A percentile compares a stretch with the other conserved stretches of the same genome.
Conservation (phyloP, 2,113 vertebrate species). For the Empidonax traillii region DNA sequence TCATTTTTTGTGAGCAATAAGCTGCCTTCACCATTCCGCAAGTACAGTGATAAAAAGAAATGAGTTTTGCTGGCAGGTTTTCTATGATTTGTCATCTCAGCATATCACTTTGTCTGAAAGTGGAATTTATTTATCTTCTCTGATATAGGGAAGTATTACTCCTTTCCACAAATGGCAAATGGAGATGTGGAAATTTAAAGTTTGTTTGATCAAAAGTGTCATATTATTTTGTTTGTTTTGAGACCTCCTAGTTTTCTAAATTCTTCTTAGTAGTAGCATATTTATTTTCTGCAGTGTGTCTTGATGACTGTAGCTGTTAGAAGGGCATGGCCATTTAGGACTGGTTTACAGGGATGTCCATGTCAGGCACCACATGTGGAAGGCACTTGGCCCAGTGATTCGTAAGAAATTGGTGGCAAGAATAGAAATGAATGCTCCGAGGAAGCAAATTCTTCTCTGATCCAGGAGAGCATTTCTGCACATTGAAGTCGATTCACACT, state of each 20-base stretch:
- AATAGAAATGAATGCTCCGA: background rate
- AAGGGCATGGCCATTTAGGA: background rate
- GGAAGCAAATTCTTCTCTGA: background rate
- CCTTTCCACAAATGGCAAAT: background rate
- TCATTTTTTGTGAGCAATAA: background rate
- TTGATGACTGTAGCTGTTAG: background rate
- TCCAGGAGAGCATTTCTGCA: background rate
- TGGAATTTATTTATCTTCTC: background rate
- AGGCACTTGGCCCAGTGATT: background rate
- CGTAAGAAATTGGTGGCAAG: background rate
- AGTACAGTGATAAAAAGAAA: background rate
- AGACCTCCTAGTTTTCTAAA: background rate
- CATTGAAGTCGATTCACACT: background rate
- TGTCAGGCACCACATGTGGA: background rate
- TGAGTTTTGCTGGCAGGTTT: background rate
- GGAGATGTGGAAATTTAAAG: background rate
- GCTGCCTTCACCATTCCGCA: background rate
- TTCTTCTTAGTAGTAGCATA: background rate
- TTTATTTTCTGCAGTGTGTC: background rate
- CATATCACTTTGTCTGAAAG: background rate
- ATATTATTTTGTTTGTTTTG: background rate
- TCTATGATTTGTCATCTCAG: background rate
- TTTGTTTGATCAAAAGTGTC: background rate
- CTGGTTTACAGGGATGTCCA: fast-evolving
- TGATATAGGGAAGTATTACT: background rate